Evolutionary conservation across 2,797 vertebrate genomes (phyloP).

Genomic region (Dallia pectoralis): DNA sequence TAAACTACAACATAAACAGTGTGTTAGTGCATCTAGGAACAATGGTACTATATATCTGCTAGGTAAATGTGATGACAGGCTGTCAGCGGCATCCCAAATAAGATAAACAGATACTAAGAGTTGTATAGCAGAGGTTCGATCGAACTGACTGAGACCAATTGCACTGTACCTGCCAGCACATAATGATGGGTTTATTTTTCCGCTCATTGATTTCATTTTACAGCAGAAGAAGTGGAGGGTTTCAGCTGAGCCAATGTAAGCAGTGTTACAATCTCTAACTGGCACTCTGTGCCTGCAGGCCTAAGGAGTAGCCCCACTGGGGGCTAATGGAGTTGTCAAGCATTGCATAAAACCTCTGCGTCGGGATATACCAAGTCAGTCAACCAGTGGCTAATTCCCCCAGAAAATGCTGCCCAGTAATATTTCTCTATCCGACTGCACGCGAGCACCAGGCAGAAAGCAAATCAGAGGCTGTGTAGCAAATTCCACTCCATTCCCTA

Average conservation of each 20-base stretch:
- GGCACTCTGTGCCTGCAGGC: no score
- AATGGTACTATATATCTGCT: background rate
- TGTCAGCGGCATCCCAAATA: background rate
- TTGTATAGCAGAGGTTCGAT: background rate
- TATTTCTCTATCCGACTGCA: background rate
- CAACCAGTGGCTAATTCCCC: slow-evolving; percentile 13
- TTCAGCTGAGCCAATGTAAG: background rate
- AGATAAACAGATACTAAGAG: background rate
- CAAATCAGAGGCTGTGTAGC: background rate
- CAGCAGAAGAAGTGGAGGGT: background rate
- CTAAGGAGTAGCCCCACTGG: background rate
- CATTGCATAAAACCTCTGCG: slow-evolving; percentile 6
- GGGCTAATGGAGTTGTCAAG: slow-evolving; percentile 12
- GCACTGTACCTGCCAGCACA: slow-evolving; percentile 1
- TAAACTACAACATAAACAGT: background rate
- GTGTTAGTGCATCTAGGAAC: background rate
- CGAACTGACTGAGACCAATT: background rate
- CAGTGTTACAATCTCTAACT: no score
- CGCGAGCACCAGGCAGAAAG: background rate
- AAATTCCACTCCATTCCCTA: background rate
- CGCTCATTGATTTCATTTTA: slow-evolving; percentile 12
- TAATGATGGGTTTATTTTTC: slow-evolving; percentile 6
- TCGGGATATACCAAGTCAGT: slow-evolving; percentile 2
- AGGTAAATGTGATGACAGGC: background rate
- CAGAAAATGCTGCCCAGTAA: slow-evolving; percentile 6